Evolutionary conservation across 2,113 vertebrate species (phyloP).

Genomic region (Myiozetetes cayanensis): DNA sequence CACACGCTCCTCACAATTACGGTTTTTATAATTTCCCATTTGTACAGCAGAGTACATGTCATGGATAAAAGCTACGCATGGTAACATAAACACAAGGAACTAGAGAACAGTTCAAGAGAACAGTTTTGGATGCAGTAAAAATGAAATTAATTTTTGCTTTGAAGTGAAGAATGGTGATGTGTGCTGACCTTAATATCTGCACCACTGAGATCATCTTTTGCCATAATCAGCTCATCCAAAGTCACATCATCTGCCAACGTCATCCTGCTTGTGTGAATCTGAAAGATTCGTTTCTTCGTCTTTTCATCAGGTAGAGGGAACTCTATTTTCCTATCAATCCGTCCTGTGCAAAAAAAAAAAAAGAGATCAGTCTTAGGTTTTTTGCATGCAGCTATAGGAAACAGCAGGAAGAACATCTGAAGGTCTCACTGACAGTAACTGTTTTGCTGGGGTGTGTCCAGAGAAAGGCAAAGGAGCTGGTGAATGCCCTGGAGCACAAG

Average conservation of each 20-base stretch:
- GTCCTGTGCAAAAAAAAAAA: constrained; percentile 72
- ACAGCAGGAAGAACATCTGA: background rate
- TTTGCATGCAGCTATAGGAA: background rate
- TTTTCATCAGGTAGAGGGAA: constrained; percentile 97
- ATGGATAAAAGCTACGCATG: background rate
- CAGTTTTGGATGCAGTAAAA: background rate
- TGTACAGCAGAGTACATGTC: background rate
- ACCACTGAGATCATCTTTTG: constrained; percentile 96
- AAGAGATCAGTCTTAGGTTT: background rate
- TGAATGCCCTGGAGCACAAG: background rate
- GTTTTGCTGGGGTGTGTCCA: background rate
- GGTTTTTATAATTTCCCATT: background rate
- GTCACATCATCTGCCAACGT: constrained; percentile 91
- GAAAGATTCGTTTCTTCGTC: constrained; percentile 95
- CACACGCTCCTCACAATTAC: background rate
- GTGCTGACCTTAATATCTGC: constrained; percentile 93
- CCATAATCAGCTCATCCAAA: constrained; percentile 94
- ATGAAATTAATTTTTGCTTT: background rate
- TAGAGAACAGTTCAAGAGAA: background rate
- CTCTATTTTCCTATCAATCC: constrained; percentile 96
- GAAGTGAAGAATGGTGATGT: background rate
- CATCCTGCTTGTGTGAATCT: constrained; percentile 98
- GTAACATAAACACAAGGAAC: background rate
- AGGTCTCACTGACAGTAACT: background rate
- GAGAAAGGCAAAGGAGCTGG: background rate